Base-by-base conservation (phyloP, 2,797 vertebrate species). In the Oophaga sylvatica region DNA sequence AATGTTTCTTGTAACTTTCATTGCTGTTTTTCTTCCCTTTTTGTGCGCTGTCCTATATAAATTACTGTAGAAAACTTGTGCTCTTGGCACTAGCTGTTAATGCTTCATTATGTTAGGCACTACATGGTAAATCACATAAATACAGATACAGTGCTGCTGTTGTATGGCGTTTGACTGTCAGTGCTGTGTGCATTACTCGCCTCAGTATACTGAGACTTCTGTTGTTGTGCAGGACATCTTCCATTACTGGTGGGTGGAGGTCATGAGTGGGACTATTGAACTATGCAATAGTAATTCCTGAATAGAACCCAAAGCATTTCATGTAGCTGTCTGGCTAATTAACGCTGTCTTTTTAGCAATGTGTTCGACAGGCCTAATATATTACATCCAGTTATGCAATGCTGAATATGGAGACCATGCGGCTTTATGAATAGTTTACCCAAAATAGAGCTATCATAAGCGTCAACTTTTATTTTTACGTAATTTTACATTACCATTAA, bases 261-360 rank as follows among this genome's bases (percentile, higher is more conserved):
- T 59, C 71, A 84, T n/a, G 26, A 63, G 83, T 77, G 59, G 83
- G 71, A 75, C 57, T 84, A 62, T 16, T 75, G 35, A 76, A 62
- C 13, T 76, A 84, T 84, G 83, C 83, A 17, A 2, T 77, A 84
- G 71, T 84, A 48, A 77, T 76, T 53, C 22, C 41, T 84, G 57
- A 84, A 31, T 53, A 20, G 15, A 62, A 65, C 71, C 83, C 59
- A 65, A 65, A 59, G 59, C 59, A 84, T 84, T 76, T 75, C 71
- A 62, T 76, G 83, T 65, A 53, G 35, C 59, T 84, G 71, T 35
- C 59, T 84, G 71, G 59, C 59, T 76, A 62, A 48, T 84, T 26
- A 76, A 22, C 35, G 7, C 12, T 77, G n/a, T 63, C 71, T 57
- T 63, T 53, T 29, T 41, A 71, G 65, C 19, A 6, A 57, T 48